A percentile compares a stretch with the other conserved stretches of the same genome.
Conservation (phyloP, 2,888 invertebrate genomes). For the Alsophila aescularia region DNA sequence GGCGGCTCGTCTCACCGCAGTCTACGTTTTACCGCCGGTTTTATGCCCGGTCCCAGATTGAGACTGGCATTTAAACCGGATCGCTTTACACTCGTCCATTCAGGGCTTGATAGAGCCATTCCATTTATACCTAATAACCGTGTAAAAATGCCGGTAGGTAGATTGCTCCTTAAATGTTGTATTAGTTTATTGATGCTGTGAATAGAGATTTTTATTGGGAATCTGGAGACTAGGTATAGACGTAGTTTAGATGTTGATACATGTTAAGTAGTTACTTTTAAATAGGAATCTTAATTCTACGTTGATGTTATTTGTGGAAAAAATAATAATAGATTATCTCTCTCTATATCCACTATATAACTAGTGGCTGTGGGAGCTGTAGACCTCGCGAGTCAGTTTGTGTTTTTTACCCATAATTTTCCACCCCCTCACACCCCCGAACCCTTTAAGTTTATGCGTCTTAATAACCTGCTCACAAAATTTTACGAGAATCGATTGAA, state of each 20-base stretch:
- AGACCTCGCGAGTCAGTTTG: too few relatives aligned
- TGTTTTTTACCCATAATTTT: too few relatives aligned
- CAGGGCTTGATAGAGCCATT: slow-evolving; percentile 70
- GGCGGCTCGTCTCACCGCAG: slow-evolving; percentile 47
- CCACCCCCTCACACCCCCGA: too few relatives aligned
- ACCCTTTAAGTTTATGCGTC: too few relatives aligned
- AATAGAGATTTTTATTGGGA: slow-evolving; percentile 19
- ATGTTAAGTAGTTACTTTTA: not conserved
- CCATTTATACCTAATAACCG: slow-evolving; percentile 74
- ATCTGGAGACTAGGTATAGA: not conserved
- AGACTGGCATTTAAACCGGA: slow-evolving; percentile 67
- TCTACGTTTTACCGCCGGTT: slow-evolving; percentile 68
- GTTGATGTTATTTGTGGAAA: too few relatives aligned
- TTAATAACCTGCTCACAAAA: too few relatives aligned
- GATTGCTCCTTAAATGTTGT: slow-evolving; percentile 30
- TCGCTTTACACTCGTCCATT: slow-evolving; percentile 72
- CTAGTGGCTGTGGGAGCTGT: too few relatives aligned
- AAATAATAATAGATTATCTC: too few relatives aligned
- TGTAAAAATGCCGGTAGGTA: slow-evolving; percentile 61
- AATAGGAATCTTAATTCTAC: not conserved
- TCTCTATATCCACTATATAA: too few relatives aligned
- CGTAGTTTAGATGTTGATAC: not conserved
- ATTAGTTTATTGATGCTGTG: slow-evolving; percentile 34
- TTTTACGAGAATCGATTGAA: too few relatives aligned
- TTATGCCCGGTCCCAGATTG: slow-evolving; percentile 76